These are phyloP conservation scores for Schizopygopsis pylzovi DNA, from an alignment of 2,797 vertebrate genomes.

Conservation along the genomic window DNA sequence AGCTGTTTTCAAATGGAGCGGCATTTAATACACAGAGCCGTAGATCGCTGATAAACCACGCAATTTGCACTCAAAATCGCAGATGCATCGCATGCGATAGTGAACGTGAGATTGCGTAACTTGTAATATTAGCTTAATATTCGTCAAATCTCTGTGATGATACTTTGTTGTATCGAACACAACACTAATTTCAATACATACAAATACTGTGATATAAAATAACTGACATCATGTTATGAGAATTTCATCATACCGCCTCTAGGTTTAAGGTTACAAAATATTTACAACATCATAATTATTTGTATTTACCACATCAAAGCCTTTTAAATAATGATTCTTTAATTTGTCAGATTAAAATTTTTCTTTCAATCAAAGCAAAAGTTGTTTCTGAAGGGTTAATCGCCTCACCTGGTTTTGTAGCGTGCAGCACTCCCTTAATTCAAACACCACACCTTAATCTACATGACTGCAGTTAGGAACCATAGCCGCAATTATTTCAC, in stretches of 20 bases:
- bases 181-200: neutral
- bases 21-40: no score
- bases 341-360: neutral
- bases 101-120: no score
- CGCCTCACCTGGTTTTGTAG: constrained; percentile 5
- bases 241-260: neutral
- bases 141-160: no score
- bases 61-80: no score
- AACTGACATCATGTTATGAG: neutral
- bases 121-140: no score
- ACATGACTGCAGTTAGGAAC: constrained; percentile 31
- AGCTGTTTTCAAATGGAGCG: no score
- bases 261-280: neutral
- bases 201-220: neutral
- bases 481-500: constrained; percentile 30
- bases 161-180: no score
- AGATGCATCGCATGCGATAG: no score
- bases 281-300: neutral
- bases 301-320: neutral
- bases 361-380: neutral
- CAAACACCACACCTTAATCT: constrained; percentile 44
- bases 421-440: constrained; percentile 12
- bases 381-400: constrained; percentile 4
- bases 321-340: neutral
- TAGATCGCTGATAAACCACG: no score